phyloP scores from a whole-genome alignment of 2,113 vertebrate species.

The Catagonus wagneri region DNA sequence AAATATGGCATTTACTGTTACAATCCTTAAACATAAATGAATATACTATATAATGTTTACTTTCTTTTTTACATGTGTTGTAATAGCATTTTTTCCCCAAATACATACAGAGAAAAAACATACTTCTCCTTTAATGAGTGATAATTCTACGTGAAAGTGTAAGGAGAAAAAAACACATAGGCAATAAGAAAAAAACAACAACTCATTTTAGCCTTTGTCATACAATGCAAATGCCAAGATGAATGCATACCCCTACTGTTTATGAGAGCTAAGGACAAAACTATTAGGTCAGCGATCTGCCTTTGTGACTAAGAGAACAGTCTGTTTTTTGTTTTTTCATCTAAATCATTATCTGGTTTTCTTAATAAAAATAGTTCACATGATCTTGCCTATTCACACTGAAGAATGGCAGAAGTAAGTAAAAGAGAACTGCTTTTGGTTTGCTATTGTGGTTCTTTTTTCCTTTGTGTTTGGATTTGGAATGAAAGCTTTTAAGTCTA shows the following conservation, averaged over 20 bases:
- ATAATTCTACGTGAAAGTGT: background rate
- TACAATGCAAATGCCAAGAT: background rate
- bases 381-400: background rate
- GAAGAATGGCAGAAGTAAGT: constrained; percentile 34
- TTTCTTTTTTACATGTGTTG: background rate
- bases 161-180: background rate
- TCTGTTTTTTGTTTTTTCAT: background rate
- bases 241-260: background rate
- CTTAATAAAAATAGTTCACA: constrained; percentile 47
- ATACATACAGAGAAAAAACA: background rate
- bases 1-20: background rate
- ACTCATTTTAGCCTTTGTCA: background rate
- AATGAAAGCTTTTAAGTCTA: constrained; percentile 46
- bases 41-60: background rate
- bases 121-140: background rate
- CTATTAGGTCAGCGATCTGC: background rate
- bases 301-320: background rate
- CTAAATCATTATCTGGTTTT: background rate
- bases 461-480: background rate
- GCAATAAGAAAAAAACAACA: background rate
- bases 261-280: background rate
- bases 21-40: background rate
- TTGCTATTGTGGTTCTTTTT: constrained; percentile 20
- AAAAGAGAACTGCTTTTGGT: constrained; percentile 50
- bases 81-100: background rate